A percentile compares a stretch with the other conserved stretches of the same genome.
phyloP scores from a whole-genome alignment of 1,140 invertebrate species.

The Bombus superbus region DNA sequence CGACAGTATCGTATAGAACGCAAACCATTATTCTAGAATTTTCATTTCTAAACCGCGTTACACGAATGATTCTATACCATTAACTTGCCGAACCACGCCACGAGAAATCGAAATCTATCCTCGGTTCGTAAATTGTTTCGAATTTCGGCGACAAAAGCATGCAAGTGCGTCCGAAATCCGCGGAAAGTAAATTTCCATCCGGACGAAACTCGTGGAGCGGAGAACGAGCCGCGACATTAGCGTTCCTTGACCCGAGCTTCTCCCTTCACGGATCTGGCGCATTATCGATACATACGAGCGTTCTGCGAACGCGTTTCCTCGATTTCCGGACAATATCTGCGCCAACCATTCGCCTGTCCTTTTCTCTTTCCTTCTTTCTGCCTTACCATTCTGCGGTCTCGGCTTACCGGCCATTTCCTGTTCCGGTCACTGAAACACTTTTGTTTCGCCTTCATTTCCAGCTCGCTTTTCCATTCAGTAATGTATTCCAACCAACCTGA shows the following conservation, averaged over 20 bases:
- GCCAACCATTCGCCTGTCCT: background rate
- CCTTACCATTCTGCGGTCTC: background rate
- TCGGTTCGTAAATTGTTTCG: background rate
- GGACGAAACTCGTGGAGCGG: background rate
- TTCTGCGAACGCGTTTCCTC: slow-evolving; percentile 18
- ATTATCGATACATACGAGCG: slow-evolving; percentile 34
- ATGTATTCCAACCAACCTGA: slow-evolving; percentile 35
- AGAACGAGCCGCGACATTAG: background rate
- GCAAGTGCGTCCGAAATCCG: background rate
- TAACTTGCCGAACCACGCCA: background rate
- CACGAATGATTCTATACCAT: background rate
- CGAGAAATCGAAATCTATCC: background rate
- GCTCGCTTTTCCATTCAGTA: slow-evolving; percentile 44
- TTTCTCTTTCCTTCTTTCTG: no score
- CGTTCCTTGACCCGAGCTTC: background rate
- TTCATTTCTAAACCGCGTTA: background rate
- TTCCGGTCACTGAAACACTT: slow-evolving; percentile 54
- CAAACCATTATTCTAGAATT: background rate
- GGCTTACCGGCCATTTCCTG: slow-evolving; percentile 49
- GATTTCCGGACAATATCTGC: slow-evolving; percentile 39
- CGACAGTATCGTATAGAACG: background rate
- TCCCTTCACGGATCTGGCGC: no score
- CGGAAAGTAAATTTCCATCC: background rate
- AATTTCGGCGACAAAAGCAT: background rate
- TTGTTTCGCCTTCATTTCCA: slow-evolving; percentile 56